phyloP scores from a whole-genome alignment of 2,113 vertebrate species.

The Monarcha castaneiventris region DNA sequence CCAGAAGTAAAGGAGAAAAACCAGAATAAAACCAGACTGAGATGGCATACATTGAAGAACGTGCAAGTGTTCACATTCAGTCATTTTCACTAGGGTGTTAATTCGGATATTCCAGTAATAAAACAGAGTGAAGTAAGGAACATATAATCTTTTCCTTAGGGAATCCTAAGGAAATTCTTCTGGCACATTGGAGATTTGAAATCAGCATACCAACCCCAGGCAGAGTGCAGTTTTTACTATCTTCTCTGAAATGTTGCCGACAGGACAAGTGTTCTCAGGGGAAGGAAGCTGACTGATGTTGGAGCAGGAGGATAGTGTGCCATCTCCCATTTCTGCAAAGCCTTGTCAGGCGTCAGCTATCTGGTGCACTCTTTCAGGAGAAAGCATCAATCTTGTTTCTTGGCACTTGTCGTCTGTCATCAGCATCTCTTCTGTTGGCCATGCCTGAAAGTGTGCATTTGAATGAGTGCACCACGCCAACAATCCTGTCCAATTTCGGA shows the following conservation, averaged over 20 bases:
- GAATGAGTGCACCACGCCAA: not conserved
- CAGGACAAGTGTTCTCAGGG: conserved; percentile 24
- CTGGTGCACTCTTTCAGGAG: conserved; percentile 9
- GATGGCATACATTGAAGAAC: not conserved
- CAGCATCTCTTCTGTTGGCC: conserved; percentile 23
- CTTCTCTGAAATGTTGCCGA: not conserved
- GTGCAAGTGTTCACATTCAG: not conserved
- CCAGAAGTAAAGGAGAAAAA: not conserved
- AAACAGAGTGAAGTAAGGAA: not conserved
- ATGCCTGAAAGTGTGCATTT: conserved; percentile 6
- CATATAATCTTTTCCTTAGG: not conserved
- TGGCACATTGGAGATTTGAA: not conserved
- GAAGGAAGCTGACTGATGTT: conserved; percentile 2
- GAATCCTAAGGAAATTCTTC: not conserved
- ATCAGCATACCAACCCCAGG: not conserved
- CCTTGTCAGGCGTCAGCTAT: conserved; percentile 34
- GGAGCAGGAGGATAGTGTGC: not conserved
- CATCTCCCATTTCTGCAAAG: conserved; percentile 13
- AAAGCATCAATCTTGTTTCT: conserved; percentile 41
- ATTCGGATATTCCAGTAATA: not conserved
- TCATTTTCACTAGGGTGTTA: not conserved
- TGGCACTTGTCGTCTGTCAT: conserved; percentile 36
- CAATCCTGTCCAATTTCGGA: conserved; percentile 25
- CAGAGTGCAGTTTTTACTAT: not conserved
- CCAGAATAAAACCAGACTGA: not conserved